Evolutionary conservation across 2,797 vertebrate species (phyloP).

Genomic region (Neosilurus hyrtlii): DNA sequence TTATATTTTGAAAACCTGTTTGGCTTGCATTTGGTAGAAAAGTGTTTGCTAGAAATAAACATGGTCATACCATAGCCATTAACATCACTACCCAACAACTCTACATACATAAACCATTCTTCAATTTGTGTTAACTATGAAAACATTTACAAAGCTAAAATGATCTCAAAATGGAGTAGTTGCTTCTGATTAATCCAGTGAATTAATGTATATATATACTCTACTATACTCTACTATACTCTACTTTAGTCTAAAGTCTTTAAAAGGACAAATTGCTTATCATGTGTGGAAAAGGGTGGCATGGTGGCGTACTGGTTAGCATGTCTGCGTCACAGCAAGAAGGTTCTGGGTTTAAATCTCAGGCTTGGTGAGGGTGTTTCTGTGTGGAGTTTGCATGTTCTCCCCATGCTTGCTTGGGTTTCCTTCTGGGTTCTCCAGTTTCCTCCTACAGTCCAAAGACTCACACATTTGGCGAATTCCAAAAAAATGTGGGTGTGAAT

Average conservation of each 20-base stretch:
- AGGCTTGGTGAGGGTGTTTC: too few species aligned
- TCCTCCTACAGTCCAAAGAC: too few species aligned
- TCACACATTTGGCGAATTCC: too few species aligned
- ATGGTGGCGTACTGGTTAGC: too few species aligned
- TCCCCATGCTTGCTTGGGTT: too few species aligned
- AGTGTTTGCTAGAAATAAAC: neutral
- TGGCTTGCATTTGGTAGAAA: neutral
- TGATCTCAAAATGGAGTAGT: neutral
- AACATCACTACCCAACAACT: slow-evolving; percentile 9
- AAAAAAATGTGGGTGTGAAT: too few species aligned
- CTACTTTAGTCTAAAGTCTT: neutral
- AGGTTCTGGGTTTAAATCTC: too few species aligned
- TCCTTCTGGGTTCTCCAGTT: too few species aligned
- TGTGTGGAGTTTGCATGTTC: too few species aligned
- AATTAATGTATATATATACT: neutral
- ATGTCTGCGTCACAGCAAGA: too few species aligned
- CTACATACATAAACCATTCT: neutral
- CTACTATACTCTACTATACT: neutral
- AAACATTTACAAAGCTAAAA: too few species aligned
- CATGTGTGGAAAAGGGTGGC: neutral
- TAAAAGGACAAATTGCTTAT: neutral
- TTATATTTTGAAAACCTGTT: neutral
- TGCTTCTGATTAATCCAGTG: neutral
- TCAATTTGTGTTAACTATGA: neutral
- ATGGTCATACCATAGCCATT: slow-evolving; percentile 12